Evolutionary conservation across 2,797 vertebrate genomes (phyloP).

Genomic region (Smutsia gigantea): DNA sequence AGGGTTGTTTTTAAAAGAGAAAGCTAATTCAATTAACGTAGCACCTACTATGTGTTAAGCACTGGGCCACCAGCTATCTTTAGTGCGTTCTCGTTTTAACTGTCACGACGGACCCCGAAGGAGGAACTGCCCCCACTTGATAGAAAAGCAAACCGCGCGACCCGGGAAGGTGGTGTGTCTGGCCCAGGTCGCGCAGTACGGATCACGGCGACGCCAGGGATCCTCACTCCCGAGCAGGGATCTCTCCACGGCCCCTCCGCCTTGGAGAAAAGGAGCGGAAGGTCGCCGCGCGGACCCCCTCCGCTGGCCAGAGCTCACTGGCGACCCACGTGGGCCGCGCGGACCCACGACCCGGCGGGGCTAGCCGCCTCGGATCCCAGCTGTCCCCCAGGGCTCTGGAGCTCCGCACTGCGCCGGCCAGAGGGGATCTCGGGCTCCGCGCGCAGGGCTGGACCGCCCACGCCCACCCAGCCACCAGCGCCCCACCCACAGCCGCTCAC

Average conservation of each 20-base stretch:
- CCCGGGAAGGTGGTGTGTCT: background rate
- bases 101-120: background rate
- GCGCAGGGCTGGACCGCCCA: background rate
- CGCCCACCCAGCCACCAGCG: conserved; percentile 52
- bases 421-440: background rate
- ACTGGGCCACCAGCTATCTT: background rate
- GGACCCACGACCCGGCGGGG: background rate
- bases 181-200: background rate
- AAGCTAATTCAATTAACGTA: background rate
- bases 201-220: background rate
- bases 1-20: background rate
- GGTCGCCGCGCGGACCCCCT: background rate
- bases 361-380: background rate
- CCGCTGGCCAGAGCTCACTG: background rate
- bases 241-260: background rate
- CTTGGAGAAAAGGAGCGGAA: background rate
- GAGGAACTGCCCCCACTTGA: background rate
- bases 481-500: conserved; percentile 10
- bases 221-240: background rate
- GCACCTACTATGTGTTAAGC: conserved; percentile 52
- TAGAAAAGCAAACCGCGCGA: background rate
- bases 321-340: conserved; percentile 41
- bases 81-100: background rate
- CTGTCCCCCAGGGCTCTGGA: background rate
- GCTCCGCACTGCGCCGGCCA: conserved; percentile 36